phyloP scores from a whole-genome alignment of 2,888 invertebrate genomes.

The Antheraea yamamai region DNA sequence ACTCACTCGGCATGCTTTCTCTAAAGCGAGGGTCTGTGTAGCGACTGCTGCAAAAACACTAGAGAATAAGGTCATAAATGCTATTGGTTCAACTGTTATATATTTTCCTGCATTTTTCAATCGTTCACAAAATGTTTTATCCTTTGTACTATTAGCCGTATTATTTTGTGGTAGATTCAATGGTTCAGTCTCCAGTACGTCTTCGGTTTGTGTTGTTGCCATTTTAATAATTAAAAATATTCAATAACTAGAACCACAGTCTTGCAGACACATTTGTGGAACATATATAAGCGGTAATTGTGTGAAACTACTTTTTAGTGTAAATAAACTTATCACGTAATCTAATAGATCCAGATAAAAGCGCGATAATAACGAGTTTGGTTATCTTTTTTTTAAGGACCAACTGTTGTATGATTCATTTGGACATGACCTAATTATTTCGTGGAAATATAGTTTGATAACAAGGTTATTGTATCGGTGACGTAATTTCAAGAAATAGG shows the following conservation, averaged over 20 bases:
- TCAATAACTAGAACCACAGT: not conserved
- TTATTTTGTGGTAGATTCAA: not conserved
- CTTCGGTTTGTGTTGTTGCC: not conserved
- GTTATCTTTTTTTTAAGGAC: not conserved
- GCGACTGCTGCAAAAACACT: slow-evolving; percentile 74
- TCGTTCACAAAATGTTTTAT: not conserved
- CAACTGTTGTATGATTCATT: not conserved
- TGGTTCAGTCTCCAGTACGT: not conserved
- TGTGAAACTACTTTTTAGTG: not conserved
- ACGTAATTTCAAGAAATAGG: not conserved
- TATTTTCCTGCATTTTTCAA: slow-evolving; percentile 9
- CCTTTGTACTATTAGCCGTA: not conserved
- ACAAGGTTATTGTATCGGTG: not conserved
- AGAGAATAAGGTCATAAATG: slow-evolving; percentile 17
- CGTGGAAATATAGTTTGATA: not conserved
- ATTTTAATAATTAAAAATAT: not conserved
- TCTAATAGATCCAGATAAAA: not conserved
- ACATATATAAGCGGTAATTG: not conserved
- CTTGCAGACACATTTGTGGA: not conserved
- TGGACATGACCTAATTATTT: not conserved
- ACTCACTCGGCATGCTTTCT: slow-evolving; percentile 78
- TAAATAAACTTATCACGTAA: not conserved
- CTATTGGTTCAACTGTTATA: slow-evolving; percentile 83
- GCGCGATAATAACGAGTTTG: not conserved
- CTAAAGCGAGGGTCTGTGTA: slow-evolving; percentile 39